Percentiles rank a stretch among this genome's conserved stretches.
Evolutionary conservation across 2,797 vertebrate species (phyloP).

Genomic region (Silurus lanzhouensis): DNA sequence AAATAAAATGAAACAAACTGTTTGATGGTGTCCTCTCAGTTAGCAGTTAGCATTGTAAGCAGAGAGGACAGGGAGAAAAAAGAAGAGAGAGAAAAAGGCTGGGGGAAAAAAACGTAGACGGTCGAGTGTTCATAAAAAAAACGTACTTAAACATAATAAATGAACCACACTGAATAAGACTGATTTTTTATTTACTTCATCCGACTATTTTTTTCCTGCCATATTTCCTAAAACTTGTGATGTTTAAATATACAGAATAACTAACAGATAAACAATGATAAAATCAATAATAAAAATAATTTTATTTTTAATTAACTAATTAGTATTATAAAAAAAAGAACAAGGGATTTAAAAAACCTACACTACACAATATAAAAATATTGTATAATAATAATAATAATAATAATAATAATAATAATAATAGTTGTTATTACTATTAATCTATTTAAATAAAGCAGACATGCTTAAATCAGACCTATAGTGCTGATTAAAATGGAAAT

Average conservation of each 20-base stretch:
- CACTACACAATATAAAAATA: background rate
- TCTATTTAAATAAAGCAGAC: background rate
- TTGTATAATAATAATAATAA: too few relatives aligned
- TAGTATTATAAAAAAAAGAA: background rate
- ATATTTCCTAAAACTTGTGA: constrained; percentile 6
- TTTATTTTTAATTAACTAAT: background rate
- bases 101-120: constrained; percentile 60
- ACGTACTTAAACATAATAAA: constrained; percentile 23
- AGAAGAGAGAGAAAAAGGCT: constrained; percentile 13
- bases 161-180: background rate
- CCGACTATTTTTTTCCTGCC: background rate
- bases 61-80: constrained; percentile 9
- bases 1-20: constrained; percentile 49
- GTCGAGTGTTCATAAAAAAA: constrained; percentile 34
- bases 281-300: background rate
- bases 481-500: constrained; percentile 44
- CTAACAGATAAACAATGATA: background rate
- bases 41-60: constrained; percentile 32
- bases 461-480: constrained; percentile 33
- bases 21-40: constrained; percentile 48
- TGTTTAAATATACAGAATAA: background rate
- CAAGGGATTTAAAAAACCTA: too few relatives aligned
- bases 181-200: background rate
- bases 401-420: background rate
- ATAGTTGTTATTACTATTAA: background rate